Evolutionary conservation across 2,113 vertebrate genomes (phyloP).

Genomic region (Peromyscus californicus): DNA sequence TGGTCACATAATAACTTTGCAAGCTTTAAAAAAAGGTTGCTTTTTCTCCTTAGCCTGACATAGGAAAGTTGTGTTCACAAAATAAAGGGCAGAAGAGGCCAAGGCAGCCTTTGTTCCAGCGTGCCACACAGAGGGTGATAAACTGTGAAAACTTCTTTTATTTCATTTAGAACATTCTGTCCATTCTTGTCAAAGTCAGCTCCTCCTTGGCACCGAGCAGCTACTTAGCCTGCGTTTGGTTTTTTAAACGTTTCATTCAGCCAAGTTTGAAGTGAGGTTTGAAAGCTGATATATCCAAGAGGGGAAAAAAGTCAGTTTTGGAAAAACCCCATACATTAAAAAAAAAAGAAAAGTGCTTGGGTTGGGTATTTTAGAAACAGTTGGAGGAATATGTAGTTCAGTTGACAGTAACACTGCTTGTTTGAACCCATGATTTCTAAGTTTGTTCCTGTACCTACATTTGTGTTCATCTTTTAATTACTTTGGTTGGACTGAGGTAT

Average conservation of each 20-base stretch:
- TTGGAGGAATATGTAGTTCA: conserved; percentile 46
- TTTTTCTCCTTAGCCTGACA: conserved; percentile 17
- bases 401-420: conserved; percentile 24
- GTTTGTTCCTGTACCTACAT: not conserved
- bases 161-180: conserved; percentile 28
- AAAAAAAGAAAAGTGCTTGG: conserved; percentile 43
- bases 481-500: not conserved
- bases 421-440: not conserved
- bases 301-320: conserved; percentile 5
- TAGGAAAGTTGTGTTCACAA: conserved; percentile 24
- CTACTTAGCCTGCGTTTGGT: not conserved
- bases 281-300: conserved; percentile 5
- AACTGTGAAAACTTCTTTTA: conserved; percentile 63
- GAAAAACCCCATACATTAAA: conserved; percentile 19
- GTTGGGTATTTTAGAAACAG: conserved; percentile 41
- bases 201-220: conserved; percentile 2
- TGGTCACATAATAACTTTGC: not conserved
- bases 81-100: conserved; percentile 62
- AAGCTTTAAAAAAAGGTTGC: not conserved
- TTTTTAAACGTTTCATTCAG: conserved; percentile 56
- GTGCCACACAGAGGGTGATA: conserved; percentile 42
- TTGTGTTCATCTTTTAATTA: conserved; percentile 15
- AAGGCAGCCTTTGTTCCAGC: conserved; percentile 68
- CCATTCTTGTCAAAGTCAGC: not conserved
- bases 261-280: conserved; percentile 37